phyloP scores from a whole-genome alignment of 2,113 vertebrate genomes.

The Motacilla tschutschensis region DNA sequence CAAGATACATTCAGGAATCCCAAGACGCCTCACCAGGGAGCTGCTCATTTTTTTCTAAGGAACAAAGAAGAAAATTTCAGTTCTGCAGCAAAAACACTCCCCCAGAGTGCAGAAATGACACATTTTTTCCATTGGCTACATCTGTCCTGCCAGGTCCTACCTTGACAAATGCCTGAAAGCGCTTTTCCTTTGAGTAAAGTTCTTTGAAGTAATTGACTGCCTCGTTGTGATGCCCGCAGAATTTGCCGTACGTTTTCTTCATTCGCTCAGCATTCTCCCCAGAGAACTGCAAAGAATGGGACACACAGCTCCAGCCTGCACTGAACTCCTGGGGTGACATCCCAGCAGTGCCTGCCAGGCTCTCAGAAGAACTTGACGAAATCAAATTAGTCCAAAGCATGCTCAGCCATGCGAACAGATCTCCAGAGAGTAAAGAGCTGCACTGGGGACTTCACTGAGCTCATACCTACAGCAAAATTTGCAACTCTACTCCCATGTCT shows the following conservation, averaged over 20 bases:
- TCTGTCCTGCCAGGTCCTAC: constrained; percentile 59
- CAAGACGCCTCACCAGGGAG: constrained; percentile 86
- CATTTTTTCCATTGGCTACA: accelerated
- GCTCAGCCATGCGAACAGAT: neutral
- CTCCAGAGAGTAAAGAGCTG: neutral
- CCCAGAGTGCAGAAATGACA: neutral
- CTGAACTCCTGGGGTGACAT: neutral
- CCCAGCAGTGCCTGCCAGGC: neutral
- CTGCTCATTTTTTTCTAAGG: constrained; percentile 95
- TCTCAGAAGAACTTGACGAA: neutral
- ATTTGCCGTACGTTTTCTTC: constrained; percentile 90
- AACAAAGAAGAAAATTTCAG: neutral
- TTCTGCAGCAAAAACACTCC: neutral
- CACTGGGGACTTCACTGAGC: neutral
- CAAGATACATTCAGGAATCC: constrained; percentile 94
- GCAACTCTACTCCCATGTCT: neutral
- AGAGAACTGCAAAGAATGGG: constrained; percentile 81
- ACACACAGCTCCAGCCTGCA: neutral
- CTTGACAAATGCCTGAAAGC: constrained; percentile 94
- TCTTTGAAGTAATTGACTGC: constrained; percentile 95
- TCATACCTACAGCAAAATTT: neutral
- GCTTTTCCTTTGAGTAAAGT: constrained; percentile 87
- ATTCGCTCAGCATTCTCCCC: constrained; percentile 85
- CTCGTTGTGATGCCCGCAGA: constrained; percentile 94
- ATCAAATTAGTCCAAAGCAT: neutral